Evolutionary conservation across 2,797 vertebrate species (phyloP).

Genomic region (Sarcophilus harrisii): DNA sequence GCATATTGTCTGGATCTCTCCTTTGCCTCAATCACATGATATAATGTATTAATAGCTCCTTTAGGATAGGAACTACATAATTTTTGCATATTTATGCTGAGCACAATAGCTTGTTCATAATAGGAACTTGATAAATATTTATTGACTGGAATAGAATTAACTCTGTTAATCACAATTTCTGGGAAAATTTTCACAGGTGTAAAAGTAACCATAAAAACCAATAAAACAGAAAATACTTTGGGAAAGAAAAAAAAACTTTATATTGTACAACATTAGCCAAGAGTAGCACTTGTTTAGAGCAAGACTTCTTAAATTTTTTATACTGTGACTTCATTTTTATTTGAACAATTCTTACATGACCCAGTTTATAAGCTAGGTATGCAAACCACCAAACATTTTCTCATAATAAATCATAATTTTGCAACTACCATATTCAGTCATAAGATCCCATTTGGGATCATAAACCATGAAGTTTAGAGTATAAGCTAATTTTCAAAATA

Average conservation of each 20-base stretch:
- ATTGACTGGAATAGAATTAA: neutral
- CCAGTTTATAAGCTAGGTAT: too few relatives aligned
- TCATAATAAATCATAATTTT: too few relatives aligned
- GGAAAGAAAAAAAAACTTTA: neutral
- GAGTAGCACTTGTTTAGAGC: neutral
- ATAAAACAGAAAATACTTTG: neutral
- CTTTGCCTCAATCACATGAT: neutral
- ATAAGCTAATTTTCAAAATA: neutral
- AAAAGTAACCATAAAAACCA: neutral
- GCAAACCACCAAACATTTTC: too few relatives aligned
- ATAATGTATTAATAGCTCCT: neutral
- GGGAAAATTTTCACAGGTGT: neutral
- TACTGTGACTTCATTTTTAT: too few relatives aligned
- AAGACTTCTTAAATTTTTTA: too few relatives aligned
- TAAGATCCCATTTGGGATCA: too few relatives aligned
- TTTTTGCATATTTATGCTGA: slow-evolving; percentile 6
- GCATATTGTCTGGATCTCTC: neutral
- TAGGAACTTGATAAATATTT: slow-evolving; percentile 1
- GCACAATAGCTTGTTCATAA: neutral
- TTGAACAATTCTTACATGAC: too few relatives aligned
- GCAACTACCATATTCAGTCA: too few relatives aligned
- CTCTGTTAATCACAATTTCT: neutral
- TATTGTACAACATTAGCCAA: neutral
- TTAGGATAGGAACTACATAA: neutral
- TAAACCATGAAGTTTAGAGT: neutral